Base-by-base conservation (phyloP, 2,113 vertebrate species). In the Balaenoptera acutorostrata region DNA sequence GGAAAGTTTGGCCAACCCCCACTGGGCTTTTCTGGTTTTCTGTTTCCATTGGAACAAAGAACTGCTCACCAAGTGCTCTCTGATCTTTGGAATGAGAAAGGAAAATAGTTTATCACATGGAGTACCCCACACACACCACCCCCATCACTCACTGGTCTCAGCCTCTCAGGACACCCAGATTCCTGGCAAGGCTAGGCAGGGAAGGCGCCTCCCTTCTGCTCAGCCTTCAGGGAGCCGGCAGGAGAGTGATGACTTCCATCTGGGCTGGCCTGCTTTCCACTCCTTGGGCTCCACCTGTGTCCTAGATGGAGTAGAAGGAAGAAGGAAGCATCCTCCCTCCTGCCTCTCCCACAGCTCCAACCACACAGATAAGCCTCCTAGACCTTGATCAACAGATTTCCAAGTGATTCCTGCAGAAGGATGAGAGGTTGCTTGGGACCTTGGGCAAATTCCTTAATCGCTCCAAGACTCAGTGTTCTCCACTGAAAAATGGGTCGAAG, bases 41-140 rank as follows among this genome's bases (percentile, higher is more conserved):
- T 97, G 69, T 97, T 97, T 96, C 95, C 80, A 93, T 18, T 97
- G 90, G 74, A 98, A 97, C 85, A 96, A 98, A 97, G 82, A 88
- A 44, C 61, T 95, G 86, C 81, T 97, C 91, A 85, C 71, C 21
- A 88, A 96, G 89, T 96, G 83, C 72, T 96, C 86, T 91, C 90
- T 75, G 92, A 93, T 95, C 96, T 94, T 97, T 90, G 75, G 89
- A 97, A 93, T 71, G 91, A 96, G 93, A 95, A 96, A 96, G 72
- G 82, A 97, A 97, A 97, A 96, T 64, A 97, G 88, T 95, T 96
- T 86, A 97, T 98, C 94, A 78, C 74, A 86, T 20, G 78, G 44
- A 92, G 68, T 80, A 95, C 91, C 82, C 31, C 0, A 6, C 41
- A 39, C 63, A 87, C 71, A 83, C 78, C n/a, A 8, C 57, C 74